phyloP scores from a whole-genome alignment of 2,113 vertebrate genomes.

The Xiphias gladius region DNA sequence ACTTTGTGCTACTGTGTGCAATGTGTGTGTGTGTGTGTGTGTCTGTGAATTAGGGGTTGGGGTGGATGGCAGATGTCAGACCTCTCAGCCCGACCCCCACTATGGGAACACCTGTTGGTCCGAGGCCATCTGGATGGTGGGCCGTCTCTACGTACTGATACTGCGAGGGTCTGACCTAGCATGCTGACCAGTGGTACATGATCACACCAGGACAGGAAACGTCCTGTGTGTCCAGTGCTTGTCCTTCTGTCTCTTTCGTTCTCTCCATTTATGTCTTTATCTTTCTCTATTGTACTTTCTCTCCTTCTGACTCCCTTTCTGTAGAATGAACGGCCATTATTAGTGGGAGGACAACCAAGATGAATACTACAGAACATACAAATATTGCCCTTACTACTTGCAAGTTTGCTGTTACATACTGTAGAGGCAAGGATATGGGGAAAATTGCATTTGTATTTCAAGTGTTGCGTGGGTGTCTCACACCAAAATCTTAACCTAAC shows the following conservation, averaged over 20 bases:
- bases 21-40: slow-evolving; percentile 23
- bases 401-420: neutral
- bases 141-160: slow-evolving; percentile 47
- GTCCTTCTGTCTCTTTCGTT: neutral
- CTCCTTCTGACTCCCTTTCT: neutral
- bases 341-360: neutral
- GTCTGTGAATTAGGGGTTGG: slow-evolving; percentile 51
- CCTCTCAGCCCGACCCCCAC: slow-evolving; percentile 72
- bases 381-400: neutral
- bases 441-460: neutral
- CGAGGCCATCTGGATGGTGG: slow-evolving; percentile 79
- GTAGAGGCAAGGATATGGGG: neutral
- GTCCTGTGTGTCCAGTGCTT: slow-evolving; percentile 2
- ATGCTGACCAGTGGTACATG: slow-evolving; percentile 65
- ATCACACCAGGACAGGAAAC: slow-evolving; percentile 66
- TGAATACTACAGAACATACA: neutral
- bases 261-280: neutral
- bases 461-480: neutral
- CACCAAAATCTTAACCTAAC: neutral
- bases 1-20: slow-evolving; percentile 3
- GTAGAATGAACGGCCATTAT: neutral
- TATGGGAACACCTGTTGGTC: slow-evolving; percentile 83
- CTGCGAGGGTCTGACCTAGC: slow-evolving; percentile 56
- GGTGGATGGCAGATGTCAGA: slow-evolving; percentile 84
- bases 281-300: neutral